Conservation (phyloP, 1,140 invertebrate species). For the Pseudomyrmex gracilis region DNA sequence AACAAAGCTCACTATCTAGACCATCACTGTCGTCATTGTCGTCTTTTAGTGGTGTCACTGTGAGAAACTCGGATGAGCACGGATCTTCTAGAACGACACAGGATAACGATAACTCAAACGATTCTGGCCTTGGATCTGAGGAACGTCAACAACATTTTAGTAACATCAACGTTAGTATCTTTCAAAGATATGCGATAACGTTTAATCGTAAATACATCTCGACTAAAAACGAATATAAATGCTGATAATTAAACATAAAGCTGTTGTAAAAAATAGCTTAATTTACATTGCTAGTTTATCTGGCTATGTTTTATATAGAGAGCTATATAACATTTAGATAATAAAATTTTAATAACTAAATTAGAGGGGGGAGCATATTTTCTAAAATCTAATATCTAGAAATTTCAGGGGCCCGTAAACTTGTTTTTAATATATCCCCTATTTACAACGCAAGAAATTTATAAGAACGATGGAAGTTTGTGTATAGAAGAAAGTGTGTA, state of each 20-base stretch:
- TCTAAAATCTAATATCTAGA: background rate
- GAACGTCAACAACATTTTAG: constrained; percentile 83
- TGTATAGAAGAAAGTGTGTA: background rate
- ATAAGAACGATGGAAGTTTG: background rate
- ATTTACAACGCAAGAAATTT: background rate
- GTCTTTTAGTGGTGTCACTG: constrained; percentile 64
- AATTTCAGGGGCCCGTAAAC: constrained; percentile 39
- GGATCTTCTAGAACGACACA: constrained; percentile 73
- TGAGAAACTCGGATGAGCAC: constrained; percentile 79
- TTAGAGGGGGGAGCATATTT: no score
- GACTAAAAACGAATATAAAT: no score
- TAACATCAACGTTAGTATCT: constrained; percentile 74
- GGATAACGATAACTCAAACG: constrained; percentile 91
- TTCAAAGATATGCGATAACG: background rate
- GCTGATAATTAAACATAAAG: no score
- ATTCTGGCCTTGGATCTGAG: constrained; percentile 92
- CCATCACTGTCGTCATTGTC: constrained; percentile 50
- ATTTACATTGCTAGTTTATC: no score
- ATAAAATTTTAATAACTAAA: background rate
- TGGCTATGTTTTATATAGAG: background rate
- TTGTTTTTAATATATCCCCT: constrained; percentile 1
- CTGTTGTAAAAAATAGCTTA: no score
- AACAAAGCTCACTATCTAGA: constrained; percentile 56
- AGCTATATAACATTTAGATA: background rate
- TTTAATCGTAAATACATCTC: no score